Conservation (phyloP, 2,888 invertebrate species). For the Drosophila monieri region DNA sequence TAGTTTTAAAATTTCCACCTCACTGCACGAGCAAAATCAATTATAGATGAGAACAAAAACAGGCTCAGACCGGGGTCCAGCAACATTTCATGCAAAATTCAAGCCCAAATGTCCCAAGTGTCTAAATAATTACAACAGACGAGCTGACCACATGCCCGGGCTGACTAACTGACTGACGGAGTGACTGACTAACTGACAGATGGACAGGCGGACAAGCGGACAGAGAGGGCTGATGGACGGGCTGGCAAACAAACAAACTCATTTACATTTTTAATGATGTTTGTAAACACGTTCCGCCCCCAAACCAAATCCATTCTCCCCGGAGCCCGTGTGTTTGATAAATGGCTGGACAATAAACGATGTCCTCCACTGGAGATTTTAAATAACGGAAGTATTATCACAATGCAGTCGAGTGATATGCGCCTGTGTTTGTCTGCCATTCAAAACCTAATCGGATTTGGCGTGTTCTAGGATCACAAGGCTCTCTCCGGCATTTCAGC, state of each 20-base stretch:
- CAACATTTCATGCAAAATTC: constrained; percentile 63
- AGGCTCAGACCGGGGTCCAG: constrained; percentile 40
- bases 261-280: constrained; percentile 79
- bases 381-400: constrained; percentile 64
- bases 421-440: constrained; percentile 26
- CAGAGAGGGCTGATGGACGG: constrained; percentile 18
- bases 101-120: constrained; percentile 61
- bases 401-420: constrained; percentile 52
- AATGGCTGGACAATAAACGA: constrained; percentile 35
- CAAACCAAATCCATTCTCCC: neutral
- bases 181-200: constrained; percentile 5
- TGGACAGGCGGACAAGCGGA: neutral
- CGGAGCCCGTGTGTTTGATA: constrained; percentile 20
- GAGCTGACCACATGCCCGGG: constrained; percentile 37
- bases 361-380: constrained; percentile 40
- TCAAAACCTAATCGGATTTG: constrained; percentile 52
- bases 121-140: constrained; percentile 66
- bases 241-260: constrained; percentile 65
- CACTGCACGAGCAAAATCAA: constrained; percentile 56
- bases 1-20: constrained; percentile 43
- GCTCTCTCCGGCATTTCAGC: constrained; percentile 22
- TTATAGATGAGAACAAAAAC: constrained; percentile 66
- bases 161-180: constrained; percentile 9
- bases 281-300: constrained; percentile 53
- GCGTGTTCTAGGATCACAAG: constrained; percentile 30